Percentiles rank a stretch among this genome's conserved stretches.
These are phyloP conservation scores for Hystrix cristata DNA, from an alignment of 2,113 vertebrate species.

Conservation along the genomic window DNA sequence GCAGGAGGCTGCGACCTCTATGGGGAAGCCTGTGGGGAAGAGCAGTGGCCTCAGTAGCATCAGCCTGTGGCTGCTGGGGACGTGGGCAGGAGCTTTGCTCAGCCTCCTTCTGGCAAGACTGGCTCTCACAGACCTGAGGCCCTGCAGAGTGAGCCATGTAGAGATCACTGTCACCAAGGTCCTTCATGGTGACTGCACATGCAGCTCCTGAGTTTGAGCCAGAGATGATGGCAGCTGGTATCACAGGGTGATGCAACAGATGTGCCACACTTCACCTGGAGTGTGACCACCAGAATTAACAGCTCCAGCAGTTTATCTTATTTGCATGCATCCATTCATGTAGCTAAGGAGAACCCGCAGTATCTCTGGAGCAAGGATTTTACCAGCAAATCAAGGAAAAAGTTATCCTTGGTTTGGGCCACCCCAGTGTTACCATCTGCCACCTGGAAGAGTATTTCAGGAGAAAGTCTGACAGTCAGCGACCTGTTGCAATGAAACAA, in stretches of 20 bases:
- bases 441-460: neutral
- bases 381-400: neutral
- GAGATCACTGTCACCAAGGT: neutral
- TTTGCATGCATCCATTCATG: neutral
- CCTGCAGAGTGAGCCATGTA: neutral
- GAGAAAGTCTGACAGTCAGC: neutral
- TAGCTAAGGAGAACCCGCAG: neutral
- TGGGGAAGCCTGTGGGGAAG: neutral
- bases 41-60: too few species aligned
- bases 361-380: neutral
- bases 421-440: neutral
- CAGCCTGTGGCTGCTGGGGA: too few species aligned
- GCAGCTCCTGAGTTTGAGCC: neutral
- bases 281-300: too few species aligned
- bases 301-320: neutral
- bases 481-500: neutral
- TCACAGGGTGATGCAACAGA: too few species aligned
- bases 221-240: too few species aligned
- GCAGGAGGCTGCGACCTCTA: neutral
- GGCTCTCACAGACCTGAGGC: neutral
- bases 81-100: neutral
- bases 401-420: neutral
- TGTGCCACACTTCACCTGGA: neutral
- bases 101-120: neutral
- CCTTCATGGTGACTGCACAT: neutral